Base-by-base conservation (phyloP, 2,113 vertebrate genomes). In the Chlamydotis undulata region DNA sequence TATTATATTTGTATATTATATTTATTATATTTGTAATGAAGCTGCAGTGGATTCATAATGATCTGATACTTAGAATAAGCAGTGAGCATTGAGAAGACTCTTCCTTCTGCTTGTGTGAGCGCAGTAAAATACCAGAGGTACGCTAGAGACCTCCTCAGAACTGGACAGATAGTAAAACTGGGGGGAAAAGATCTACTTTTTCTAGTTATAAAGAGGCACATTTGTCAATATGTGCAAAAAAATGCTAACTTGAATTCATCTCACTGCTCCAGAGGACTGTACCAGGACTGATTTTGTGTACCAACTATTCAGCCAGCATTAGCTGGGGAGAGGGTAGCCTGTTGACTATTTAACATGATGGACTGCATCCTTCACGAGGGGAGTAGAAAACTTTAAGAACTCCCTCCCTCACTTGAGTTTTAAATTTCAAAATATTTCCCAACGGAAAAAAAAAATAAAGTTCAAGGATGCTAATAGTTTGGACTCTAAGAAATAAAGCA, bases 191-290 rank as follows among this genome's bases (percentile, higher is more conserved):
- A 35, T 5, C 31, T 28, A 23, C 2, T 84, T 60, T 74, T 77
- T 37, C 10, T 61, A 7, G 8, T 18, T 71, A 7, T 25, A 64
- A 76, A 57, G 23, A 88, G 23, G 7, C 22, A 56, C 3, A 59
- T 2, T 23, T 43, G 10, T 75, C 56, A 71, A 55, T 6, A 9
- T 7, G 5, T 49, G 13, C 43, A 75, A 56, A 88, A 88, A 88
- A 67, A 35, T 31, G 3, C 18, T 33, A 68, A 68, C 28, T 63
- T 71, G 56, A 64, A 49, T 83, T 90, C 6, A 14, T 64, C 17
- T 75, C 7, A 0, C 5, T 43, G 8, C 26, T 91, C 10, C 31
- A 0, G 0, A 59, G 7, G n/a, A 37, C 25, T 49, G 24, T 45
- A 37, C 8, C 24, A 68, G 43, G 47, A 31, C n/a, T 25, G 29